phyloP scores from a whole-genome alignment of 2,113 vertebrate species.

The Myotis yumanensis region DNA sequence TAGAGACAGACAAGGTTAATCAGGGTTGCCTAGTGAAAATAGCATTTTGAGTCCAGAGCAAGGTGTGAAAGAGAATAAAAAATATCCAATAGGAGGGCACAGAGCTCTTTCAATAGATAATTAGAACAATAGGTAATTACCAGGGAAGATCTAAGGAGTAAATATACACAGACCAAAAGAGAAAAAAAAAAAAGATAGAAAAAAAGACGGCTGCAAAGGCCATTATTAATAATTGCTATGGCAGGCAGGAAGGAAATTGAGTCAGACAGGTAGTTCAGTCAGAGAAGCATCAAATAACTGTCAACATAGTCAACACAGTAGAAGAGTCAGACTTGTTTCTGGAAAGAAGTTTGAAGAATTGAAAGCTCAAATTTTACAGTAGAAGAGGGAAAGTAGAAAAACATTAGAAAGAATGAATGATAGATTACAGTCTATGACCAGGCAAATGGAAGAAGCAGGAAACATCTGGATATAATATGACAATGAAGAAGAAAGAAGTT shows the following conservation, averaged over 20 bases:
- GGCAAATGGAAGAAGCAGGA: slow-evolving; percentile 66
- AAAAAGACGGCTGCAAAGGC: slow-evolving; percentile 51
- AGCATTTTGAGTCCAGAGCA: slow-evolving; percentile 41
- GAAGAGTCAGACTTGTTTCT: slow-evolving; percentile 60
- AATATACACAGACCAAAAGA: background rate
- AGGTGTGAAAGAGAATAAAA: slow-evolving; percentile 6
- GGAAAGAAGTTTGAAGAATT: slow-evolving; percentile 65
- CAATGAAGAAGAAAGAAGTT: slow-evolving; percentile 36
- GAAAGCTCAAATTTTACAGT: slow-evolving; percentile 66
- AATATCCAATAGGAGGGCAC: background rate
- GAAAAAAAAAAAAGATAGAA: background rate
- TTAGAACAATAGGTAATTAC: background rate
- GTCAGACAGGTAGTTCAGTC: slow-evolving; percentile 64
- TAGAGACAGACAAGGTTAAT: slow-evolving; percentile 35
- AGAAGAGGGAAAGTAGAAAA: slow-evolving; percentile 65
- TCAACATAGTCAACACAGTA: slow-evolving; percentile 30
- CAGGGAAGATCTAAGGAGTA: slow-evolving; percentile 3
- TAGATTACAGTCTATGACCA: slow-evolving; percentile 44
- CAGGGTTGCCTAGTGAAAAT: slow-evolving; percentile 23
- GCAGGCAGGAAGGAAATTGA: slow-evolving; percentile 76
- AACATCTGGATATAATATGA: slow-evolving; percentile 50
- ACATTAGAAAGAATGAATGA: slow-evolving; percentile 64
- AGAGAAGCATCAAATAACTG: slow-evolving; percentile 53
- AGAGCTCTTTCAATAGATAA: slow-evolving; percentile 48
- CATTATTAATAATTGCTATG: slow-evolving; percentile 66